Percentiles rank a stretch among this genome's conserved stretches.
These are phyloP conservation scores for Phaonia tiefii DNA, from an alignment of 2,888 invertebrate species.

Conservation along the genomic window DNA sequence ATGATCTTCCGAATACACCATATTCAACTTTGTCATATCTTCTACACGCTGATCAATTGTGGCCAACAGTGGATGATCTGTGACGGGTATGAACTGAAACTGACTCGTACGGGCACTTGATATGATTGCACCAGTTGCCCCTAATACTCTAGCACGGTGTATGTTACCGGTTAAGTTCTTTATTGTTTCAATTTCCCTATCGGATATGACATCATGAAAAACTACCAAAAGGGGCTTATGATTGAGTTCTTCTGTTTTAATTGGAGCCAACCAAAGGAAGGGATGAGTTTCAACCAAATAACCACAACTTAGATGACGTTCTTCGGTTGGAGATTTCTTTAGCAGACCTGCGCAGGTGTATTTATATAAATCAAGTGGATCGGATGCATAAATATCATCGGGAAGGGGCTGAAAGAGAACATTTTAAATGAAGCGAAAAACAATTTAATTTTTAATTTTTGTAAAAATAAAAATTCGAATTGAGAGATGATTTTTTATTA, in stretches of 20 bases:
- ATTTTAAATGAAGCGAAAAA: too few species aligned
- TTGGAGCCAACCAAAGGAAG: constrained; percentile 80
- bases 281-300: constrained; percentile 78
- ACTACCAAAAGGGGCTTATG: constrained; percentile 82
- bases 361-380: constrained; percentile 64
- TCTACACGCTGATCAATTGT: constrained; percentile 81
- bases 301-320: constrained; percentile 76
- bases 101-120: constrained; percentile 73
- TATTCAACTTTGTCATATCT: constrained; percentile 82
- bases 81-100: constrained; percentile 67
- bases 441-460: too few species aligned
- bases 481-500: too few species aligned
- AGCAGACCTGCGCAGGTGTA: constrained; percentile 82
- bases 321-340: constrained; percentile 79
- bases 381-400: constrained; percentile 47
- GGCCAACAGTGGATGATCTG: constrained; percentile 82
- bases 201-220: constrained; percentile 83
- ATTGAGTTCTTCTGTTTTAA: constrained; percentile 82
- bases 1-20: constrained; percentile 82
- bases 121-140: constrained; percentile 79
- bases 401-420: constrained; percentile 71
- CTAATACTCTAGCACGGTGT: constrained; percentile 83
- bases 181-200: constrained; percentile 82
- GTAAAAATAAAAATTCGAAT: too few species aligned
- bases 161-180: constrained; percentile 82